Evolutionary conservation across 1,140 invertebrate species (phyloP).

Genomic region (Eumeta japonica): DNA sequence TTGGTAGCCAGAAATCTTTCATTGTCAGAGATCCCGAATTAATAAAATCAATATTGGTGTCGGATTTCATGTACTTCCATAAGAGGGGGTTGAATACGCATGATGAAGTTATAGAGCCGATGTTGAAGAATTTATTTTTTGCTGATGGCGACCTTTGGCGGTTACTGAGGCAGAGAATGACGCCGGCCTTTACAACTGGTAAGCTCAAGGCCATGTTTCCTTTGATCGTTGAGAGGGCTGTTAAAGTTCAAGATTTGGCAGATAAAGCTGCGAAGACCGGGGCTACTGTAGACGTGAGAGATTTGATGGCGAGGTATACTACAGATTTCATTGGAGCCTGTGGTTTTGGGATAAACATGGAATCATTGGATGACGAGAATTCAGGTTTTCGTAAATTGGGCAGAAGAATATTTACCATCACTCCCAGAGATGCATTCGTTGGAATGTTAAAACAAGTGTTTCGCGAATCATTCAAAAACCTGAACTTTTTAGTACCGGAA

Average conservation of each 20-base stretch:
- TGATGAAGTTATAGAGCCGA: slow-evolving; percentile 27
- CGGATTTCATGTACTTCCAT: slow-evolving; percentile 60
- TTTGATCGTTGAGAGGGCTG: slow-evolving; percentile 32
- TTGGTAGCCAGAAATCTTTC: slow-evolving; percentile 37
- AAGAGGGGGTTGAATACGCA: slow-evolving; percentile 15
- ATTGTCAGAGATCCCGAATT: slow-evolving; percentile 59
- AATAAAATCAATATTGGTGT: slow-evolving; percentile 55
- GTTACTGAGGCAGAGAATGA: slow-evolving; percentile 54
- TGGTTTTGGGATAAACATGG: slow-evolving; percentile 39
- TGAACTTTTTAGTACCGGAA: too few relatives aligned
- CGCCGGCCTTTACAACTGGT: slow-evolving; percentile 59
- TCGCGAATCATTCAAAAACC: slow-evolving; percentile 23
- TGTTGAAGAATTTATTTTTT: slow-evolving; percentile 28
- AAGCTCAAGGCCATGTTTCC: slow-evolving; percentile 60
- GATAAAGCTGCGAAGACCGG: slow-evolving; percentile 10
- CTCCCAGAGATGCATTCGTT: slow-evolving; percentile 6
- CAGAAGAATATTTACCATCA: slow-evolving; percentile 30
- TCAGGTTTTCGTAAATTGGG: slow-evolving; percentile 37
- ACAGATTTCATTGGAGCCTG: slow-evolving; percentile 56
- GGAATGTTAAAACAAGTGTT: slow-evolving; percentile 9
- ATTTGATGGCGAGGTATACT: slow-evolving; percentile 45
- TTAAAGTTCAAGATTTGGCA: slow-evolving; percentile 26
- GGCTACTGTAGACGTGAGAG: slow-evolving; percentile 35
- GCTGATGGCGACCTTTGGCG: slow-evolving; percentile 53
- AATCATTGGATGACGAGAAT: slow-evolving; percentile 36